Conservation (phyloP, 35 echinoderm and acorn worm species). For the Lytechinus pictus region DNA sequence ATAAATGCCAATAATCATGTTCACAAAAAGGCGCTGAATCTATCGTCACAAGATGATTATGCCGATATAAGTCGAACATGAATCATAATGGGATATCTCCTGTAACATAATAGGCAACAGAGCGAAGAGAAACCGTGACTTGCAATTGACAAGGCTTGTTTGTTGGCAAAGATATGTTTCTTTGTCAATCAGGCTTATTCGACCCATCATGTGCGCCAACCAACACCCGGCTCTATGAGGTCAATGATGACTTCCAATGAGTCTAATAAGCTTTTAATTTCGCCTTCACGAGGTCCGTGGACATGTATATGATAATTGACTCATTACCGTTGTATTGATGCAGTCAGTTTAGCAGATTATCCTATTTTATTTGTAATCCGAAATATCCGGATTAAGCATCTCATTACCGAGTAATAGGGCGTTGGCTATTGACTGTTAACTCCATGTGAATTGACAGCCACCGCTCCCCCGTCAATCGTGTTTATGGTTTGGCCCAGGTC, state of each 20-base stretch:
- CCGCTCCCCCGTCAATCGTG: not conserved
- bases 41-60: not conserved
- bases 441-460: not conserved
- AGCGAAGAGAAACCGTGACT: not conserved
- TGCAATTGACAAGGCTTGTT: not conserved
- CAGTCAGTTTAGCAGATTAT: not conserved
- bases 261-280: not conserved
- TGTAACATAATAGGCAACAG: not conserved
- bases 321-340: not conserved
- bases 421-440: not conserved
- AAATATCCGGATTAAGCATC: not conserved
- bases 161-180: not conserved
- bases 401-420: not conserved
- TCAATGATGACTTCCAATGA: not conserved
- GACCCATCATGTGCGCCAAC: not conserved
- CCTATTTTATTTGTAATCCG: constrained; percentile 5
- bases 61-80: not conserved
- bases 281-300: not conserved
- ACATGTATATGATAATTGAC: not conserved
- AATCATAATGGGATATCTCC: not conserved
- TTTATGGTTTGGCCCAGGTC: not conserved
- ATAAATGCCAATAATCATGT: not conserved
- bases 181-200: not conserved
- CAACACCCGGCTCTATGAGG: not conserved
- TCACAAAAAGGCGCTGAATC: not conserved